A percentile compares a stretch with the other conserved stretches of the same genome.
These are phyloP conservation scores for Fulmarus glacialis DNA, from an alignment of 2,113 vertebrate species.

Conservation along the genomic window DNA sequence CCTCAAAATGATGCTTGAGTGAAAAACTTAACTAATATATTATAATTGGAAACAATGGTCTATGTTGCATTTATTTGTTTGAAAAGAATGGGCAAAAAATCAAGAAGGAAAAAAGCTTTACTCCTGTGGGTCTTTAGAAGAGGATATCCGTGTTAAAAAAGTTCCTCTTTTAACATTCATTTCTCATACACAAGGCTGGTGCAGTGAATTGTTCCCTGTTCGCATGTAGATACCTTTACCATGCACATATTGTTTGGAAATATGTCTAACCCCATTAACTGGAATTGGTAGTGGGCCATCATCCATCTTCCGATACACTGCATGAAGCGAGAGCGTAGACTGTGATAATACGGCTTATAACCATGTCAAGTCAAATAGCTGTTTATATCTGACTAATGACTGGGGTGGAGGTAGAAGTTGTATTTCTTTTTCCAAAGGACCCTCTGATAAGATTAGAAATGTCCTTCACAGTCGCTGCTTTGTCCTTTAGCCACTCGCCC, in stretches of 20 bases:
- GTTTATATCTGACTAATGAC: slow-evolving; percentile 25
- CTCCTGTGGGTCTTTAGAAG: not conserved
- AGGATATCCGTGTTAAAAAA: not conserved
- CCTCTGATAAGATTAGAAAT: not conserved
- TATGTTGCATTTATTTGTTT: not conserved
- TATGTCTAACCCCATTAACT: not conserved
- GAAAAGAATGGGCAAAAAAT: not conserved
- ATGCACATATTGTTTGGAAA: not conserved
- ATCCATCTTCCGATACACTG: not conserved
- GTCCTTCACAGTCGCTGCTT: not conserved
- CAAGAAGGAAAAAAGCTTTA: not conserved
- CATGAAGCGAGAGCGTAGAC: not conserved
- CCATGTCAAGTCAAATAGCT: not conserved
- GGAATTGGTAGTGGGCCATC: not conserved
- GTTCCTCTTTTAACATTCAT: not conserved
- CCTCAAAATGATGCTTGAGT: not conserved
- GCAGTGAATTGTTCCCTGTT: not conserved
- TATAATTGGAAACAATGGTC: not conserved
- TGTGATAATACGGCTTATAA: not conserved
- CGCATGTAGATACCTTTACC: not conserved
- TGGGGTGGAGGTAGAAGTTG: not conserved
- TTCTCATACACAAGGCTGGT: not conserved
- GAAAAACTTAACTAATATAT: not conserved
- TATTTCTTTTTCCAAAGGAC: not conserved
- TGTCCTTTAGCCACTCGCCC: not conserved